Base-by-base conservation (phyloP, 2,797 vertebrate genomes). In the Sebastes kiyomatsui region DNA sequence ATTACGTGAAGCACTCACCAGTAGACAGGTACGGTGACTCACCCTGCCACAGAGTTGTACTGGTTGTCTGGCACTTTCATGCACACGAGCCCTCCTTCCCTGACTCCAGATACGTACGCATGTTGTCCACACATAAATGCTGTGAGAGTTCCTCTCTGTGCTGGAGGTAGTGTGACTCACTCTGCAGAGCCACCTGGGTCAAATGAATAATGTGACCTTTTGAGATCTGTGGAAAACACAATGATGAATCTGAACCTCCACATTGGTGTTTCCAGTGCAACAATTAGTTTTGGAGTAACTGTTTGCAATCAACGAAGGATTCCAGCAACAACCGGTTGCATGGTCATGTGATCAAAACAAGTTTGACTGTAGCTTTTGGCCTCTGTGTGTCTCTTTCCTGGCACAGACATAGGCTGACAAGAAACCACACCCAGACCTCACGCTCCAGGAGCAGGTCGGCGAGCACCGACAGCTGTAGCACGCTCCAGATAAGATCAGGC, bases 391-490 rank as follows among this genome's bases (percentile, higher is more conserved):
- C 25, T 77, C 67, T 77, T 90, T 90, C 52, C 74, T 27, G 25
- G 72, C 71, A 87, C 30, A 64, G 35, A 61, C 65, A 65, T 72
- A 85, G 87, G 75, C 82, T 88, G 81, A 91, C 87, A 64, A 73
- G 72, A 88, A 85, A 87, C 90, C 94, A 90, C 93, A 90, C 94
- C 91, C 92, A 87, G 88, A 69, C 73, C 82, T 90, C 82, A 88
- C 30, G 67, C 84, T 89, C 60, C 78, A 72, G 81, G 32, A 87
- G 79, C 77, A 79, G 69, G 62, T 73, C 75, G 52, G 67, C 64
- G 42, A 82, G 81, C 72, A 79, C 75, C 42, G 70, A 88, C 86
- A 92, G 84, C 87, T 89, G 90, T 55, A 75, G 78, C 86, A 79
- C 52, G 12, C 77, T 85, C 54, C 67, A 85, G 90, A 92, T 93